Conservation (phyloP, 2,888 invertebrate genomes). For the Troilus luridus region DNA sequence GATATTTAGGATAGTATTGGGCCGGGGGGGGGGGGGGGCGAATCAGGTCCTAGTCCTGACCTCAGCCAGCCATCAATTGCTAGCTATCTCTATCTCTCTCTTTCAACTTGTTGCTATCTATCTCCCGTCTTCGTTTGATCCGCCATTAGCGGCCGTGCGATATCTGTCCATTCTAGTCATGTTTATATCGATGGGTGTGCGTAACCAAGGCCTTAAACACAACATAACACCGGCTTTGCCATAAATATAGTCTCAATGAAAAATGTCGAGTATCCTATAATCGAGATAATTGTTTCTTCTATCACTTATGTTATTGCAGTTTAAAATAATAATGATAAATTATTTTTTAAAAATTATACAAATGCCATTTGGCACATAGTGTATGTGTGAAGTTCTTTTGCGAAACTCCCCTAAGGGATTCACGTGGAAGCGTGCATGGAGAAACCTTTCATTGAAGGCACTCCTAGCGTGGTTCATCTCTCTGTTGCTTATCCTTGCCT, state of each 20-base stretch:
- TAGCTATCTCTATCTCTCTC: neutral
- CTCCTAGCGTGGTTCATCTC: too few species aligned
- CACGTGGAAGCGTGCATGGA: too few species aligned
- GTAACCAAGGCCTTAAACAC: neutral
- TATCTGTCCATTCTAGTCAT: neutral
- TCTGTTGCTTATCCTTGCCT: too few species aligned
- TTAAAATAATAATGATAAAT: too few species aligned
- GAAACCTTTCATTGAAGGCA: too few species aligned
- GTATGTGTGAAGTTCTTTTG: too few species aligned
- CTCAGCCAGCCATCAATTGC: neutral
- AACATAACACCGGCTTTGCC: neutral
- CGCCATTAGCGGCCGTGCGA: neutral
- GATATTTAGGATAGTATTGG: neutral
- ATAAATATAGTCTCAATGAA: neutral
- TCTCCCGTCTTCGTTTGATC: neutral
- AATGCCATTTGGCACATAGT: too few species aligned
- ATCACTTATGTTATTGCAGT: too few species aligned
- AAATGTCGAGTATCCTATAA: neutral
- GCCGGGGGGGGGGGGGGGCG: neutral
- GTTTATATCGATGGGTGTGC: neutral
- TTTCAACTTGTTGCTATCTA: neutral
- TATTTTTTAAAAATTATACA: too few species aligned
- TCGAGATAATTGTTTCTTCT: too few species aligned
- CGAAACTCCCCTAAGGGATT: too few species aligned
- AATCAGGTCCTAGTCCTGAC: neutral